These are phyloP conservation scores for Corythoichthys haematopterus DNA, from an alignment of 2,113 vertebrate genomes.

Conservation along the genomic window DNA sequence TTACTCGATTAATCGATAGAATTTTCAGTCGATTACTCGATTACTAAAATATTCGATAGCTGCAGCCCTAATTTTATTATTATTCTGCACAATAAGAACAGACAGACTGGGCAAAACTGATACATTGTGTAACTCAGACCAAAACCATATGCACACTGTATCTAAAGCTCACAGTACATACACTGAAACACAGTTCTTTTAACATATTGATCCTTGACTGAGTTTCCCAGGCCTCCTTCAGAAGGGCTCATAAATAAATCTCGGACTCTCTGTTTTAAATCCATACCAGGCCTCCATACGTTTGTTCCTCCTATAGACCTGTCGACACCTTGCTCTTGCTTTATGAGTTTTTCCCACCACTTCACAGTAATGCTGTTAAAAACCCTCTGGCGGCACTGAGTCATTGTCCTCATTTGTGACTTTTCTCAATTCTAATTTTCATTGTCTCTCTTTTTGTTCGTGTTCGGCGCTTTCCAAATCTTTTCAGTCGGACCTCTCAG, in stretches of 20 bases:
- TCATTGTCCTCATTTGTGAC: not conserved
- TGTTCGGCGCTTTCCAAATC: constrained; percentile 69
- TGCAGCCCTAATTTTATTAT: too few relatives aligned
- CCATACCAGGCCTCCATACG: not conserved
- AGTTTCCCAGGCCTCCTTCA: not conserved
- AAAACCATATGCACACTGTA: not conserved
- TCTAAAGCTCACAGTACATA: not conserved
- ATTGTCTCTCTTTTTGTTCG: constrained; percentile 66
- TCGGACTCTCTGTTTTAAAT: not conserved
- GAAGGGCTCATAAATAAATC: not conserved
- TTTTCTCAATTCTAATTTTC: constrained; percentile 51
- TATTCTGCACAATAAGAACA: too few relatives aligned
- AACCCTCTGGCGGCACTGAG: not conserved
- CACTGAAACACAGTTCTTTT: not conserved
- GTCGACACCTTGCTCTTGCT: not conserved
- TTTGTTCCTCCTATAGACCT: not conserved
- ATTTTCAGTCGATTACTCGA: too few relatives aligned
- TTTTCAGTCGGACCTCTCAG: constrained; percentile 84
- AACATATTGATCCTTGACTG: not conserved
- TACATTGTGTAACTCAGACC: too few relatives aligned
- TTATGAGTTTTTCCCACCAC: not conserved
- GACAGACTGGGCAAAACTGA: too few relatives aligned
- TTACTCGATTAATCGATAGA: too few relatives aligned
- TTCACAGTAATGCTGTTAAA: not conserved
- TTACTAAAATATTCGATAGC: too few relatives aligned